Conservation (phyloP, 1,140 invertebrate species). For the Cyclina sinensis region DNA sequence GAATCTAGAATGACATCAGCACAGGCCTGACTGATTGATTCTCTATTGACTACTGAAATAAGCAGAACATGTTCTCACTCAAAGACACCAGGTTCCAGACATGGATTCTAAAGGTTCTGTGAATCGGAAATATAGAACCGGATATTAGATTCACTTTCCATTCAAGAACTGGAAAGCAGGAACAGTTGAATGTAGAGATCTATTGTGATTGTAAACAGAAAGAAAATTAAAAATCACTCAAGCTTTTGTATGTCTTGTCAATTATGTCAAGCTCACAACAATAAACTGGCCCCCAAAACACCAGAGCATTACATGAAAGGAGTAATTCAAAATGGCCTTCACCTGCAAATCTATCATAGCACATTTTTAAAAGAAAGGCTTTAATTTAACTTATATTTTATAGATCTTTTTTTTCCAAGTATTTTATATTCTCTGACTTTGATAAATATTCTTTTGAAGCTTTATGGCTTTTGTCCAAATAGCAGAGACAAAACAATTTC, state of each 20-base stretch:
- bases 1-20: slow-evolving; percentile 9
- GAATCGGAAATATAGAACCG: not conserved
- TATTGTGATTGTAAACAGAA: not conserved
- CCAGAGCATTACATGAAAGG: too few relatives aligned
- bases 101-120: not conserved
- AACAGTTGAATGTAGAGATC: not conserved
- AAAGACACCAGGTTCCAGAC: slow-evolving; percentile 1
- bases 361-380: too few relatives aligned
- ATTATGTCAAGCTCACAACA: not conserved
- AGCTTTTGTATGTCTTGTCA: not conserved
- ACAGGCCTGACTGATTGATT: not conserved
- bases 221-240: not conserved
- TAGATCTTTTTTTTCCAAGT: too few relatives aligned
- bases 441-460: too few relatives aligned
- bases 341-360: too few relatives aligned
- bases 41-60: not conserved
- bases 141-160: slow-evolving; percentile 21
- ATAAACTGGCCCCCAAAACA: too few relatives aligned
- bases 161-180: not conserved
- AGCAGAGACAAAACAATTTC: too few relatives aligned
- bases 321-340: too few relatives aligned
- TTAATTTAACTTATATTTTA: too few relatives aligned
- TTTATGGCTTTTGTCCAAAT: too few relatives aligned
- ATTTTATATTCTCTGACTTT: too few relatives aligned
- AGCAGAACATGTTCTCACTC: slow-evolving; percentile 3